Evolutionary conservation across 2,797 vertebrate genomes (phyloP).

Genomic region (Spea hammondii): DNA sequence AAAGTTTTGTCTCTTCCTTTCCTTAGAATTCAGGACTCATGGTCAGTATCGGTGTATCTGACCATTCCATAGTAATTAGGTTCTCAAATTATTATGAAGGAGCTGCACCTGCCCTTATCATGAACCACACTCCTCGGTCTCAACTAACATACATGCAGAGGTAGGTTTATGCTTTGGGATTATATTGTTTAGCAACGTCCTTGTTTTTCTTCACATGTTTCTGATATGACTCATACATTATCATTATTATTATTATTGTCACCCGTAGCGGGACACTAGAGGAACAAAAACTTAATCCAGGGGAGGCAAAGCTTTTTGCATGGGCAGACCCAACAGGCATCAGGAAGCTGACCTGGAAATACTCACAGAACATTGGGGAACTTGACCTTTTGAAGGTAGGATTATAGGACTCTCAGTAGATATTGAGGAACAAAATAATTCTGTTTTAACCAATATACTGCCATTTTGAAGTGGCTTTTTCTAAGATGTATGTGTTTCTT

Average conservation of each 20-base stretch:
- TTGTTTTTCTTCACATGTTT: background rate
- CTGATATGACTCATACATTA: background rate
- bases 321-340: slow-evolving; percentile 86
- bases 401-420: too few species aligned
- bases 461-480: too few species aligned
- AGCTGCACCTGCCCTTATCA: slow-evolving; percentile 85
- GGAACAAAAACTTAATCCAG: slow-evolving; percentile 72
- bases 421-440: too few species aligned
- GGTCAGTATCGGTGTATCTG: slow-evolving; percentile 82
- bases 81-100: slow-evolving; percentile 90
- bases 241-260: slow-evolving; percentile 2
- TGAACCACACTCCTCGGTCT: slow-evolving; percentile 85
- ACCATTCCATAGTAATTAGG: slow-evolving; percentile 82
- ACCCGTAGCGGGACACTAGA: slow-evolving; percentile 64
- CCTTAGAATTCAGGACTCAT: slow-evolving; percentile 82
- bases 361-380: slow-evolving; percentile 72
- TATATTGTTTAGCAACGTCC: background rate
- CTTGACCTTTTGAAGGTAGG: slow-evolving; percentile 88
- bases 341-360: slow-evolving; percentile 79
- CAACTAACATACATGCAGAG: slow-evolving; percentile 81
- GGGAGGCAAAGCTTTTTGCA: slow-evolving; percentile 79
- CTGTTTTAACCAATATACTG: too few species aligned
- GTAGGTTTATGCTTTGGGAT: slow-evolving; percentile 62
- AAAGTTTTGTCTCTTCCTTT: background rate
- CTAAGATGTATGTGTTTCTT: too few species aligned